A percentile compares a stretch with the other conserved stretches of the same genome.
These are phyloP conservation scores for Tribolium freemani DNA, from an alignment of 2,888 invertebrate genomes.

Conservation along the genomic window DNA sequence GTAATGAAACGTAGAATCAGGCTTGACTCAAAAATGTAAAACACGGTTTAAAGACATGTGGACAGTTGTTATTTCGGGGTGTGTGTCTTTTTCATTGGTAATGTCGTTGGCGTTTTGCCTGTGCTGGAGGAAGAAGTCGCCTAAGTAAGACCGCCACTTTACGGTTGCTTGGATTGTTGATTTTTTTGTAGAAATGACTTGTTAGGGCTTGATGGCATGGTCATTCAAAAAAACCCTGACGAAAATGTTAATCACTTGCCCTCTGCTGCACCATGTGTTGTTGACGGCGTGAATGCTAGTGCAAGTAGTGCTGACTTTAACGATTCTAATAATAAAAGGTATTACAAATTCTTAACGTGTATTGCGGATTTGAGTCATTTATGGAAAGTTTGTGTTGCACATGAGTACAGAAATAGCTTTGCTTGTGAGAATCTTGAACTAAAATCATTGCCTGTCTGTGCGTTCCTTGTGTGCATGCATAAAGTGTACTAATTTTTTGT, in stretches of 20 bases:
- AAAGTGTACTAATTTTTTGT: not conserved
- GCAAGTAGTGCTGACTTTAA: slow-evolving; percentile 51
- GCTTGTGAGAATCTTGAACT: not conserved
- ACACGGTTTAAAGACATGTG: slow-evolving; percentile 37
- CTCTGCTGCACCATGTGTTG: slow-evolving; percentile 59
- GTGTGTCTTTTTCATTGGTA: slow-evolving; percentile 59
- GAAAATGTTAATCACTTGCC: slow-evolving; percentile 71
- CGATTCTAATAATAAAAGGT: slow-evolving; percentile 66
- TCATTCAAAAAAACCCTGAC: slow-evolving; percentile 80
- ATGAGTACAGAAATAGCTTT: not conserved
- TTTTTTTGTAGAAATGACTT: slow-evolving; percentile 75
- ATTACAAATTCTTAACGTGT: slow-evolving; percentile 32
- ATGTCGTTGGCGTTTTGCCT: slow-evolving; percentile 63
- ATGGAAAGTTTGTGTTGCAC: not conserved
- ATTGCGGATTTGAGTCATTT: not conserved
- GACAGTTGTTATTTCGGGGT: slow-evolving; percentile 54
- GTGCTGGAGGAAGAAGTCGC: slow-evolving; percentile 65
- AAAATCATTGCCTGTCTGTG: too few relatives aligned
- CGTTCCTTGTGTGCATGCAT: too few relatives aligned
- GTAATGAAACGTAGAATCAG: not conserved
- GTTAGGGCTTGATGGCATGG: slow-evolving; percentile 80
- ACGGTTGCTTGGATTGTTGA: slow-evolving; percentile 35
- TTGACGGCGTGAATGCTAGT: slow-evolving; percentile 54
- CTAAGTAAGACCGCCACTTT: slow-evolving; percentile 60
- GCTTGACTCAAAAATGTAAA: slow-evolving; percentile 11